These are phyloP conservation scores for Megaustenia siamemsis DNA, from an alignment of 2,888 invertebrate species.

Conservation along the genomic window DNA sequence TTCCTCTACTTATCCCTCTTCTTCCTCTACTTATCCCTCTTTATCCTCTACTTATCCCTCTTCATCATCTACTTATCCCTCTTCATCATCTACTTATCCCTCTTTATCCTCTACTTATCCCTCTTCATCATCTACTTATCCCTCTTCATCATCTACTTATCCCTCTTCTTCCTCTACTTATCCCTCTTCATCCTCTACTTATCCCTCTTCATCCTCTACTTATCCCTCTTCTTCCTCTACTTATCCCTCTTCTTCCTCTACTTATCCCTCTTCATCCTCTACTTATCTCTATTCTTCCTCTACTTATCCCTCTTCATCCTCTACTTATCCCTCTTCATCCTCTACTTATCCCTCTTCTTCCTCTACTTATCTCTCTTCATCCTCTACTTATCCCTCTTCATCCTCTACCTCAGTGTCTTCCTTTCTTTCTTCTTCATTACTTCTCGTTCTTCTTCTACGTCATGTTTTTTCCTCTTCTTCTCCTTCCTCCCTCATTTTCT, in stretches of 20 bases:
- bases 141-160: slow-evolving; percentile 31
- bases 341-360: background rate
- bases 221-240: slow-evolving; percentile 34
- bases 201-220: slow-evolving; percentile 41
- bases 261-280: slow-evolving; percentile 29
- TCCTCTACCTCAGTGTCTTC: no score
- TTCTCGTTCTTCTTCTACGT: no score
- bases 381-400: no score
- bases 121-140: background rate
- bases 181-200: slow-evolving; percentile 30
- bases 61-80: slow-evolving; percentile 11
- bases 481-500: background rate
- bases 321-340: no score
- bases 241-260: slow-evolving; percentile 34
- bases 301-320: background rate
- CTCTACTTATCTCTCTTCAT: no score
- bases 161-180: slow-evolving; percentile 42
- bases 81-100: slow-evolving; percentile 2
- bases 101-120: background rate
- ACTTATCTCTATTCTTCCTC: slow-evolving; percentile 35
- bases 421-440: no score
- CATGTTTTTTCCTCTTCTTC: background rate
- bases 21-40: background rate
- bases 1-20: background rate
- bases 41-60: background rate